Conservation (phyloP, 2,113 vertebrate genomes). For the Phalacrocorax pelagicus region DNA sequence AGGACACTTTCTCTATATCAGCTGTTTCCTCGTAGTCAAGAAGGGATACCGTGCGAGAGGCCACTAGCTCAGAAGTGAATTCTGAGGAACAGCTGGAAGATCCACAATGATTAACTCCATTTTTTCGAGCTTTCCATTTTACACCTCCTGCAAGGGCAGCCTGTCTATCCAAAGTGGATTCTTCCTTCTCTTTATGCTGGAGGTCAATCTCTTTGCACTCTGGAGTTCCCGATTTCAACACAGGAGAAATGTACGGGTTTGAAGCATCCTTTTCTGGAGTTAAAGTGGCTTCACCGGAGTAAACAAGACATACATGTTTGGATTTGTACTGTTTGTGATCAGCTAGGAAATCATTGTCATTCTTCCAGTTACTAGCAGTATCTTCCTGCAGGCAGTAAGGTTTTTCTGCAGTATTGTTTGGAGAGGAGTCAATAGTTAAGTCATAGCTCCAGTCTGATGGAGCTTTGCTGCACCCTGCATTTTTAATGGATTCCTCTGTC, state of each 20-base stretch:
- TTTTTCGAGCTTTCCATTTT: not conserved
- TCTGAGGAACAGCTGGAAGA: slow-evolving; percentile 21
- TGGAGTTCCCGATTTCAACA: not conserved
- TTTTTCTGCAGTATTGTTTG: slow-evolving; percentile 67
- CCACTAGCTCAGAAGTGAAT: slow-evolving; percentile 11
- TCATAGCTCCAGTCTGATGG: slow-evolving; percentile 47
- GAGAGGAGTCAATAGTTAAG: not conserved
- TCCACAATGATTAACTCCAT: not conserved
- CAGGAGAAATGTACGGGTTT: not conserved
- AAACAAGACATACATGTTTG: not conserved
- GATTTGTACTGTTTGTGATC: slow-evolving; percentile 33
- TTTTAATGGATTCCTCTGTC: not conserved
- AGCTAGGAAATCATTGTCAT: not conserved
- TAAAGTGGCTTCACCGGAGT: not conserved
- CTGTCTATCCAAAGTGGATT: not conserved
- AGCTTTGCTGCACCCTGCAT: not conserved
- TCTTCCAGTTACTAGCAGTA: not conserved
- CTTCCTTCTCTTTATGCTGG: not conserved
- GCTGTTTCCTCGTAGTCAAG: slow-evolving; percentile 37
- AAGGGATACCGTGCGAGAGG: slow-evolving; percentile 64
- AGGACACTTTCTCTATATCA: not conserved
- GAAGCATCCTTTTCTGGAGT: slow-evolving; percentile 7
- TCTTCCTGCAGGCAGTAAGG: slow-evolving; percentile 72
- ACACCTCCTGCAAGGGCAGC: not conserved
- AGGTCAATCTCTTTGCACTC: not conserved